Base-by-base conservation (phyloP, 2,888 invertebrate species). In the Stenotaenia linearis region DNA sequence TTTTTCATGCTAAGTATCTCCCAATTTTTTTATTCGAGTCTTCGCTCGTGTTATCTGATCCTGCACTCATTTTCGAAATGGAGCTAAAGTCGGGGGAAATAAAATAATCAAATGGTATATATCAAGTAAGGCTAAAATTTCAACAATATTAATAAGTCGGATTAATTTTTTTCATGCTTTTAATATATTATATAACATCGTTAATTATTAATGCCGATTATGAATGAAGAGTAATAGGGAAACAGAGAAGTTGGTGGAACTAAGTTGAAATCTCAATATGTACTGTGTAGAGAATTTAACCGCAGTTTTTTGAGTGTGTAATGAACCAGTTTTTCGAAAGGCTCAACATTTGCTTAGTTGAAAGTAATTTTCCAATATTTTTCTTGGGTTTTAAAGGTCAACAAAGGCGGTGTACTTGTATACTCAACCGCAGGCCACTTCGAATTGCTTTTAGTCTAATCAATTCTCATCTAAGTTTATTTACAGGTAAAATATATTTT, bases 351-450 rank as follows among this genome's bases (percentile, higher is more conserved):
- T 61, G 61, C 15, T 23, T 61, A 25, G 61, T 45, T 61, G 61
- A 23, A 61, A 61, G 61, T 61, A 61, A 61, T 61, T 61, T 61
- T 28, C 25, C 61, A 23, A 61, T 25, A 25, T 7, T 25, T 28
- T 61, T 61, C 25, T 2, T 61, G 23, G 61, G 25, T 23, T 61
- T 61, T 25, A 25, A 61, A 61, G 61, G 61, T 61, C 61, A 61
- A 61, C 61, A 61, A 23, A 0, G 12, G 10, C 23, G 25, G 6
- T 15, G 10, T 61, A 25, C 25, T 28, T 61, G 25, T 28, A 61
- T 61, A 23, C 61, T 25, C 61, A 61, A 61, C 61, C 61, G 61
- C 61, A 61, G 61, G 61, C 61, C 61, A 61, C 61, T 45, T 18
- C n/a, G 6, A 5, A 25, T 28, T 61, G 25, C 23, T 28, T 23